Evolutionary conservation across 2,113 vertebrate species (phyloP).

Genomic region (Sphyrna mokarran): DNA sequence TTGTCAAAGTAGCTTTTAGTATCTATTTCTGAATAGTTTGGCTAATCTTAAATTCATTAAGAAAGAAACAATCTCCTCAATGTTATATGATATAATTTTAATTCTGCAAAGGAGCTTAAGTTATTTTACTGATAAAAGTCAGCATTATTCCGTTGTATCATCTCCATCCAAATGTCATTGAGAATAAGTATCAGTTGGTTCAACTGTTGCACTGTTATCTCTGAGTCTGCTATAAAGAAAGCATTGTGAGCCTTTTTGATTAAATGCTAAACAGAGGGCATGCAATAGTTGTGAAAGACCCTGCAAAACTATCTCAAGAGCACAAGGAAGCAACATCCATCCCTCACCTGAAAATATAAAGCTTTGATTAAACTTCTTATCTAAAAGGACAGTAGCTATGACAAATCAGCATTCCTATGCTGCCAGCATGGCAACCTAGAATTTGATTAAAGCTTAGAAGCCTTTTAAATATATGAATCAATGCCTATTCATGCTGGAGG

Average conservation of each 20-base stretch:
- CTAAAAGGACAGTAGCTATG: neutral
- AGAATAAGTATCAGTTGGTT: slow-evolving; percentile 18
- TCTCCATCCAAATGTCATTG: neutral
- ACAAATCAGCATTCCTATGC: no score
- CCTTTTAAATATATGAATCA: no score
- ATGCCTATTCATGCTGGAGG: no score
- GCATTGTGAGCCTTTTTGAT: neutral
- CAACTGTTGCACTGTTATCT: neutral
- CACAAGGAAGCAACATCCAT: neutral
- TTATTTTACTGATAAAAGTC: neutral
- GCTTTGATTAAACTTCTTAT: neutral
- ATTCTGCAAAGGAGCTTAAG: neutral
- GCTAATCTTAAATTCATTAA: neutral
- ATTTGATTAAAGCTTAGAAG: no score
- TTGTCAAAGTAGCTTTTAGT: neutral
- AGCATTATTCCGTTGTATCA: neutral
- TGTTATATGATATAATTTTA: neutral
- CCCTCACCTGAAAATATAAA: neutral
- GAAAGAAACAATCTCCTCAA: neutral
- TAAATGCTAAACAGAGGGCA: neutral
- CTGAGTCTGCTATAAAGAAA: neutral
- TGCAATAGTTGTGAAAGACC: neutral
- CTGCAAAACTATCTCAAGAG: neutral
- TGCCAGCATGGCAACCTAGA: no score
- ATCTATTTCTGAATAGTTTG: neutral